Evolutionary conservation across 2,797 vertebrate species (phyloP).

Genomic region (Morus bassanus): DNA sequence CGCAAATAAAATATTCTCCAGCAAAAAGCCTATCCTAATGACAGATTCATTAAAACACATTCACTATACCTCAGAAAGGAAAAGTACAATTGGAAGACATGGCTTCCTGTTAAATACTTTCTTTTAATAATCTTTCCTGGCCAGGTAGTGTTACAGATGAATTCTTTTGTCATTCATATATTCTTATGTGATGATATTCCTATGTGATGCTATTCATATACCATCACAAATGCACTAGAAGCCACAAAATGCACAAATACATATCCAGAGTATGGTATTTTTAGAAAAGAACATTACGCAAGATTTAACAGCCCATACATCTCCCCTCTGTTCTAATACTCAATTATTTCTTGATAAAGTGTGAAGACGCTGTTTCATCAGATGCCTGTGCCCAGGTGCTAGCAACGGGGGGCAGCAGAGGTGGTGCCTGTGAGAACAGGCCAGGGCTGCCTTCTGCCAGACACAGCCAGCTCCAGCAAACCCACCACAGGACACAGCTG

Average conservation of each 20-base stretch:
- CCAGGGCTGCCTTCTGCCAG: background rate
- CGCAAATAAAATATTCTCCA: background rate
- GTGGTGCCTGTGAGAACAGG: background rate
- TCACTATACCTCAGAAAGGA: background rate
- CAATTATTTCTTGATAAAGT: background rate
- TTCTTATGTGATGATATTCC: too few species aligned
- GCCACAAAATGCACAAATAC: background rate
- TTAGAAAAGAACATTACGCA: background rate
- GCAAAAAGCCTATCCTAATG: background rate
- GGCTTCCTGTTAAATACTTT: background rate
- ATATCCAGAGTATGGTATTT: background rate
- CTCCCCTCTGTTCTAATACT: background rate
- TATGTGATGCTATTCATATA: too few species aligned
- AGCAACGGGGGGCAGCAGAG: fast-evolving
- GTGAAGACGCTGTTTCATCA: background rate
- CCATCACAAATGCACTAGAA: background rate
- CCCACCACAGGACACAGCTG: background rate
- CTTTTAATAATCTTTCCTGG: background rate
- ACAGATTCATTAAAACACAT: background rate
- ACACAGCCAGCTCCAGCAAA: background rate
- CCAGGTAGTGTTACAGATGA: background rate
- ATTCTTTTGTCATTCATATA: background rate
- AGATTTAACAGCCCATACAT: background rate
- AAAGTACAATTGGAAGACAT: background rate
- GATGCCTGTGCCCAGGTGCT: background rate